A percentile compares a stretch with the other conserved stretches of the same genome.
Conservation (phyloP, 2,888 invertebrate genomes). For the Phyllotreta striolata region DNA sequence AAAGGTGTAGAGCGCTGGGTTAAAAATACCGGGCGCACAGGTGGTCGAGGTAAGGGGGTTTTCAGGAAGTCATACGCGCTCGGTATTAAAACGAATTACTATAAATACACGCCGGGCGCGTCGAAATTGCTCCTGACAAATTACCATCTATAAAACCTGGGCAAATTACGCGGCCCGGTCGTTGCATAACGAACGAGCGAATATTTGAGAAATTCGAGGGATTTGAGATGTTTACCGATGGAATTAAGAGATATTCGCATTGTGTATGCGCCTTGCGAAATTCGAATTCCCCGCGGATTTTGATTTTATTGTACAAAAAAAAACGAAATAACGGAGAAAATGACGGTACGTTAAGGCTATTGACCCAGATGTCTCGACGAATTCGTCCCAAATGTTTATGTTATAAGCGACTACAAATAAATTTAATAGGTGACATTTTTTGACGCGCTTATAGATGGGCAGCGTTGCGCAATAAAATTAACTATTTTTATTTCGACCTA, state of each 20-base stretch:
- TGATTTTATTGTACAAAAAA: too few species aligned
- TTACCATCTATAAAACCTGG: too few species aligned
- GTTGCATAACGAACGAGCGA: too few species aligned
- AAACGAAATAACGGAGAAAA: constrained; percentile 17
- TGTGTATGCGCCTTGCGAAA: too few species aligned
- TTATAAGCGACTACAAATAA: constrained; percentile 20
- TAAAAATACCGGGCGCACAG: constrained; percentile 3
- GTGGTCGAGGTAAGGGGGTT: constrained; percentile 4
- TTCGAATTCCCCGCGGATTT: too few species aligned
- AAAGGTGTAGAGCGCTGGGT: constrained; percentile 28
- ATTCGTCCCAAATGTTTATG: constrained; percentile 18
- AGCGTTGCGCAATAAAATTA: too few species aligned
- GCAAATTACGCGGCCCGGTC: too few species aligned
- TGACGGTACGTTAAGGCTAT: constrained; percentile 10
- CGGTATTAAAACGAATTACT: not conserved
- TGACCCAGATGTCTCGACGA: constrained; percentile 24
- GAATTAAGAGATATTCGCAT: too few species aligned
- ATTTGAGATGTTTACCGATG: too few species aligned
- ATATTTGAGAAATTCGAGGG: too few species aligned
- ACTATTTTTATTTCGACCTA: too few species aligned
- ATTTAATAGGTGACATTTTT: constrained; percentile 18
- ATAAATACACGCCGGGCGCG: not conserved
- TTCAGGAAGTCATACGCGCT: constrained; percentile 6
- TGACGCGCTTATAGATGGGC: not conserved
- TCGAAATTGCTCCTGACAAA: too few species aligned